Evolutionary conservation across 2,797 vertebrate species (phyloP), one percentile per base, ranked within the genome.

Genomic region (Lagorchestes hirsutus): DNA sequence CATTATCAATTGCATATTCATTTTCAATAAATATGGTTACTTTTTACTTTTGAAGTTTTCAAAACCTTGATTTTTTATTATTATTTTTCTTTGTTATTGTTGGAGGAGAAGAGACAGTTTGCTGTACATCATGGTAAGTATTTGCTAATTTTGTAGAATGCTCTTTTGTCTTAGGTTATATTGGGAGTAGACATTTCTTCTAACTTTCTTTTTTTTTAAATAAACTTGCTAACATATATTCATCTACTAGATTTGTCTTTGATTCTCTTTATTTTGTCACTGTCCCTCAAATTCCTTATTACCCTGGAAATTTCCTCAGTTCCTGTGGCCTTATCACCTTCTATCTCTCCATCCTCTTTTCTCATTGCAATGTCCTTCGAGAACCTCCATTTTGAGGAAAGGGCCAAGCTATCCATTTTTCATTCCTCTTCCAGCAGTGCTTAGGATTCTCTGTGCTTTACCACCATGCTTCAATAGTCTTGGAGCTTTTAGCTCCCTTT

Each of bases 11-110:
- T 95, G 96, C 58, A 24, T 92, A 16, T 93, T 90, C 95, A 93
- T 93, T 62, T 97, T 91, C 46, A 90, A 27, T 95, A 34, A 31
- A 62, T 62, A 29, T 59, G 11, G 8, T 29, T 59, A 16, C 34
- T n/a, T 93, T 67, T 93, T 95, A 91, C 93, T 55, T 96, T 97
- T 94, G 92, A 97, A 90, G 31, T 95, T 94, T 90, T 96, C 31
- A 67, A 58, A 67, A 5, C 62, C 14, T 67, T 16, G 1, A 34
- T 5, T 67, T 16, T n/a, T 16, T n/a, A 14, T n/a, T 58, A 13
- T 34, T 62, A n/a, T 67, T 67, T n/a, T 67, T 8, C 34, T n/a
- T 67, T 67, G 14, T 67, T 4, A 8, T n/a, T 67, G 34, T 18
- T 34, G 18, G 62, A 34, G 28, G 14, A 67, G 31, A 5, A 5